Base-by-base conservation (phyloP, 2,888 invertebrate species). In the Dryadula phaetusa region DNA sequence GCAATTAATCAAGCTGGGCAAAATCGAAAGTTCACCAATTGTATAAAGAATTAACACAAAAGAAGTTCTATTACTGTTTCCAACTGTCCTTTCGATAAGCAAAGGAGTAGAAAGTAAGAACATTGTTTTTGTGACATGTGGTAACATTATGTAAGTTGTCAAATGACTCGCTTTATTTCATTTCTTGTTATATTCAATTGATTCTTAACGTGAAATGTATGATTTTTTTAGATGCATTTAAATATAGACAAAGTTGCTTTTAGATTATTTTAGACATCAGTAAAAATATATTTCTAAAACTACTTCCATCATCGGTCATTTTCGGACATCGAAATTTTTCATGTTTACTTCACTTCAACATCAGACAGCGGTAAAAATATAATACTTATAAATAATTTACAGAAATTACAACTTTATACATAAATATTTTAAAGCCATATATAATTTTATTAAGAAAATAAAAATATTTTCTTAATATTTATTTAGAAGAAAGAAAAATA, bases 1-100 rank as follows among this genome's bases (percentile, higher is more conserved):
- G 71, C 75, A 76, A 85, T 86, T 80, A 84, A 85, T 83, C 83
- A 86, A 78, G 73, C 71, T 64, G 53, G 73, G 75, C 73, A 77
- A 81, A 84, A 85, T 79, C 75, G 85, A 87, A 87, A 87, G 87
- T 84, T 71, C 72, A 70, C 74, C 75, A 78, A 78, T 76, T 75
- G 73, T 74, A 74, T 73, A 70, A 46, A 64, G 62, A 14, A 32
- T 44, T 20, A 18, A 72, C 66, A 79, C 78, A 79, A 79, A 81
- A 77, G 77, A 74, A 71, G 67, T 71, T 44, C 62, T 64, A 67
- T 62, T 64, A 60, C 46, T 58, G 56, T 52, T 37, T 37, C 49
- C 52, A 60, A 63, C 65, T 69, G 63, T 71, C 66, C 56, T 65
- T 58, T 37, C 10, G 34, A 53, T 54, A 64, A 16, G 62, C 64